Conservation (phyloP, 2,113 vertebrate species). For the Agapornis roseicollis region DNA sequence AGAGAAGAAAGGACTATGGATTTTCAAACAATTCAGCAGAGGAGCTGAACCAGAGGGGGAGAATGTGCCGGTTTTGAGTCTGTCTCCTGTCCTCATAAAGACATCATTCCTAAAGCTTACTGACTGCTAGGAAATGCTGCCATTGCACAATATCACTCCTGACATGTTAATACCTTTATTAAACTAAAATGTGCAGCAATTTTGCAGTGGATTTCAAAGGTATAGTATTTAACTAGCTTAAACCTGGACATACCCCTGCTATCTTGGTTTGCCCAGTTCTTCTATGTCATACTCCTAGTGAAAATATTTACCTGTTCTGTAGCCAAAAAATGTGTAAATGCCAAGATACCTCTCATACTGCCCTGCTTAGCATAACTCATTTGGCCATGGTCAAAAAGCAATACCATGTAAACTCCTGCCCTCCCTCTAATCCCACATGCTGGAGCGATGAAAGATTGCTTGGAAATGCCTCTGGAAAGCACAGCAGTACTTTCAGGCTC, state of each 20-base stretch:
- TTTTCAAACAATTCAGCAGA: constrained; percentile 24
- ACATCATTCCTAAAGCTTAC: background rate
- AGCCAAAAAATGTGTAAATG: background rate
- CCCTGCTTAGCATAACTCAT: background rate
- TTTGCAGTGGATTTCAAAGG: background rate
- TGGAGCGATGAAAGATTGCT: background rate
- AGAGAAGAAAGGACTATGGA: background rate
- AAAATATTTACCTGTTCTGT: background rate
- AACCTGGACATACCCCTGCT: background rate
- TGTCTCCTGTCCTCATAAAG: background rate
- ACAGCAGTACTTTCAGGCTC: background rate
- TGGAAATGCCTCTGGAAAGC: background rate
- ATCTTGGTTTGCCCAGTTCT: background rate
- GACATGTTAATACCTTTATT: background rate
- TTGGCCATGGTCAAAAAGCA: background rate
- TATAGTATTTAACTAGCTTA: background rate
- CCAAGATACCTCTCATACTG: background rate
- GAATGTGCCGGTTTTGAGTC: background rate
- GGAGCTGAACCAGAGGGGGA: background rate
- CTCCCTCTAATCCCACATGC: background rate
- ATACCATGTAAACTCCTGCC: background rate
- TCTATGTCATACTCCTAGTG: background rate
- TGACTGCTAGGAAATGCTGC: background rate
- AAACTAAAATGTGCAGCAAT: background rate
- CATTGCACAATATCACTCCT: background rate